Conservation (phyloP, 2,888 invertebrate species). For the Aspidiotus destructor region DNA sequence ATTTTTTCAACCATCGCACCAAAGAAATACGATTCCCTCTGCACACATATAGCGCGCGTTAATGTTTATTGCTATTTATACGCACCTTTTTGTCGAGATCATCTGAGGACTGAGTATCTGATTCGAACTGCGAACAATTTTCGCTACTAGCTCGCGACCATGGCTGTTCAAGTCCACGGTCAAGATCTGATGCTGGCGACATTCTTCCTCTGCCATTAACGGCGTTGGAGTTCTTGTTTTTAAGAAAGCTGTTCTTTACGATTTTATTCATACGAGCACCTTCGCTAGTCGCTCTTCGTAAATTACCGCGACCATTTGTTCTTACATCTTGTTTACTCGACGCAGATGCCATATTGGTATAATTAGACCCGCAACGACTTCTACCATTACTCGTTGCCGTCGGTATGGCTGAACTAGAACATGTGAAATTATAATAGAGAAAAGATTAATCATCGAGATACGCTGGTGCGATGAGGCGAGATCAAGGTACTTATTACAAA, state of each 20-base stretch:
- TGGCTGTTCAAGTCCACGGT: conserved; percentile 53
- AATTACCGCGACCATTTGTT: conserved; percentile 35
- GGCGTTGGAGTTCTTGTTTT: no score
- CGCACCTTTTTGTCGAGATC: conserved; percentile 58
- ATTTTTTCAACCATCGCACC: no score
- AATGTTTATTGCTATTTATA: no score
- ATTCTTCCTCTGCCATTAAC: conserved; percentile 36
- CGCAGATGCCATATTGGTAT: not conserved
- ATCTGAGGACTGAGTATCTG: conserved; percentile 46
- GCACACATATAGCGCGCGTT: no score
- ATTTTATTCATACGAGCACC: conserved; percentile 30
- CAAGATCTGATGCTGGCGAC: conserved; percentile 43
- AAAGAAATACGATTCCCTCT: no score
- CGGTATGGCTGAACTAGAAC: conserved; percentile 13
- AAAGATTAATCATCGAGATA: conserved; percentile 6
- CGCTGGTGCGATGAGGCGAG: not conserved
- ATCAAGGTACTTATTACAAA: no score
- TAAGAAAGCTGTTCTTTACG: conserved; percentile 1
- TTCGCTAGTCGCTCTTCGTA: conserved; percentile 36
- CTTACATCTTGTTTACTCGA: conserved; percentile 11
- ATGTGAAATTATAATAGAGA: not conserved
- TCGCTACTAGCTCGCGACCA: conserved; percentile 62
- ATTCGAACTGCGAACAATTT: conserved; percentile 53
- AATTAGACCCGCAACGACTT: conserved; percentile 1
- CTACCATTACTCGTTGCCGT: conserved; percentile 19